Percentiles rank a stretch among this genome's conserved stretches.
These are phyloP conservation scores for Cirrhinus mrigala DNA, from an alignment of 2,797 vertebrate genomes.

Conservation along the genomic window DNA sequence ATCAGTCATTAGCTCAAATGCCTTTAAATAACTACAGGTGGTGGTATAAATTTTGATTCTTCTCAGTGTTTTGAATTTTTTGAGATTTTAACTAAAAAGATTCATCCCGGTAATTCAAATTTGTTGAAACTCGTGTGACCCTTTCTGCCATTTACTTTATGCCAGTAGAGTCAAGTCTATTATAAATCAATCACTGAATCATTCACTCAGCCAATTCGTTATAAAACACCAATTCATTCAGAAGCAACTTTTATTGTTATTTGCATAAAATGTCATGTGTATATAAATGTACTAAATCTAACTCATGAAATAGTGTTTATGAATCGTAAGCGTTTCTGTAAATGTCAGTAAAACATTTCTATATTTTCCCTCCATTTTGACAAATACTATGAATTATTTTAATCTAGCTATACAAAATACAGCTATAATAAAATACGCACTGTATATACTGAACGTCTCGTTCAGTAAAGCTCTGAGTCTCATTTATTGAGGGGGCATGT, in stretches of 20 bases:
- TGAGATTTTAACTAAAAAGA: background rate
- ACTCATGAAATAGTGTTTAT: background rate
- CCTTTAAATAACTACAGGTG: background rate
- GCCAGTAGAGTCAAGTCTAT: background rate
- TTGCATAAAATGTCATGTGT: background rate
- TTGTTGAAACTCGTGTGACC: background rate
- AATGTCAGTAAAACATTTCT: background rate
- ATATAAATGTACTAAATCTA: background rate
- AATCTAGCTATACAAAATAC: background rate
- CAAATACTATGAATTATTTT: background rate
- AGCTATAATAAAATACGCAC: background rate
- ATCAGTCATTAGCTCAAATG: background rate
- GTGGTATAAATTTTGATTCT: background rate
- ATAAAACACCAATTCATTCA: background rate
- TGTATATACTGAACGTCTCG: background rate
- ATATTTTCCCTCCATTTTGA: background rate
- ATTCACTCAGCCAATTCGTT: background rate
- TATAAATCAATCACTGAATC: background rate
- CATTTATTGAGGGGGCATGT: background rate
- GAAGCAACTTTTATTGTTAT: background rate
- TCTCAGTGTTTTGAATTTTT: background rate
- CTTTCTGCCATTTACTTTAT: background rate
- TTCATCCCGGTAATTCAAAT: background rate
- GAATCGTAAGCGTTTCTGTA: background rate
- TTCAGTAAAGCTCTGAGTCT: background rate